phyloP scores from a whole-genome alignment of 2,797 vertebrate genomes.

The Dendrocincla fuliginosa region DNA sequence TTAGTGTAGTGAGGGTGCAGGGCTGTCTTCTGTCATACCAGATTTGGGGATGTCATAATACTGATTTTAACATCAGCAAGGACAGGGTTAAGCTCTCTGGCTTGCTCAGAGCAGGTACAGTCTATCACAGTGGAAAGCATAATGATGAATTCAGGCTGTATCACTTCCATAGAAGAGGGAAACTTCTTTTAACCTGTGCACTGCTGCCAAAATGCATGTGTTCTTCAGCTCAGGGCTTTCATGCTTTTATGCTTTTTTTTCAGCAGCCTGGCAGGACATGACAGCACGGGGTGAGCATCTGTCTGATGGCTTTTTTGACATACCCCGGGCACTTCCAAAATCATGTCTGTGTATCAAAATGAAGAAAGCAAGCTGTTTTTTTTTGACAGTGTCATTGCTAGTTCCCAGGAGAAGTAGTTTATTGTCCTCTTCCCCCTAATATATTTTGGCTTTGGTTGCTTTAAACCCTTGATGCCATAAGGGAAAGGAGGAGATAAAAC shows the following conservation, averaged over 20 bases:
- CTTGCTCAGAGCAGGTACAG: conserved; percentile 5
- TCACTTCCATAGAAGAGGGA: background rate
- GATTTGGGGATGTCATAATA: accelerated
- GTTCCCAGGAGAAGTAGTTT: background rate
- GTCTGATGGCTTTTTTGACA: background rate
- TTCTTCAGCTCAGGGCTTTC: background rate
- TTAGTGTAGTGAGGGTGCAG: accelerated
- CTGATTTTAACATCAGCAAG: background rate
- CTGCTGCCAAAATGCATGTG: background rate
- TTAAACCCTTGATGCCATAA: background rate
- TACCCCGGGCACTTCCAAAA: background rate
- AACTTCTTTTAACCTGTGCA: conserved; percentile 29
- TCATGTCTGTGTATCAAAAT: background rate
- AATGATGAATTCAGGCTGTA: conserved; percentile 48
- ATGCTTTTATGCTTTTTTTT: background rate
- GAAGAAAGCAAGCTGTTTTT: background rate
- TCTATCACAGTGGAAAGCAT: background rate
- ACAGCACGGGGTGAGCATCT: background rate
- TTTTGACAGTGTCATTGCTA: background rate
- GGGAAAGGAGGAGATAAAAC: background rate
- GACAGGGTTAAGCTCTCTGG: conserved; percentile 18
- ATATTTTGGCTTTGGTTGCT: background rate
- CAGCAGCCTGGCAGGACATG: background rate
- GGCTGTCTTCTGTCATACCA: background rate
- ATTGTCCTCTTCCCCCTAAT: background rate